Conservation (phyloP, 1,140 invertebrate species). For the Caenorhabditis briggsae region DNA sequence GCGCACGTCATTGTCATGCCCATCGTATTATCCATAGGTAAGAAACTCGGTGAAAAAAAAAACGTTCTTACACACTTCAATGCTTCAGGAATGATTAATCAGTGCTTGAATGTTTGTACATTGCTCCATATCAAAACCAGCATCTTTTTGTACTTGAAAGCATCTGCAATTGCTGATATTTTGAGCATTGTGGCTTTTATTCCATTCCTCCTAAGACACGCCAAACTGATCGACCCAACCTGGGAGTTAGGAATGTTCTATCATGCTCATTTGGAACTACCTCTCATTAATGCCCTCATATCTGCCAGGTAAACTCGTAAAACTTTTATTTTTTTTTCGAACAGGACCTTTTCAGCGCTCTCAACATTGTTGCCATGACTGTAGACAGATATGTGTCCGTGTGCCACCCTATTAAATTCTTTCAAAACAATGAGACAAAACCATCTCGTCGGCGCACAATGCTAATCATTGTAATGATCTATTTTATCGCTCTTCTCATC, state of each 20-base stretch:
- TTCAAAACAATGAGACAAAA: slow-evolving; percentile 67
- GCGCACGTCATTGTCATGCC: slow-evolving; percentile 75
- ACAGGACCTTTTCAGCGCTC: slow-evolving; percentile 61
- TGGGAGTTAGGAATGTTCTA: slow-evolving; percentile 71
- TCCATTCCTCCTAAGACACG: slow-evolving; percentile 72
- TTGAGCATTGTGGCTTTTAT: slow-evolving; percentile 72
- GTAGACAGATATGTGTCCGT: slow-evolving; percentile 73
- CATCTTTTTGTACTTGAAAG: slow-evolving; percentile 74
- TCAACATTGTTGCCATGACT: slow-evolving; percentile 75
- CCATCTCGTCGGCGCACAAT: slow-evolving; percentile 58
- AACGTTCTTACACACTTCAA: background rate
- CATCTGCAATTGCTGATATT: slow-evolving; percentile 73
- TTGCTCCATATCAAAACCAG: slow-evolving; percentile 64
- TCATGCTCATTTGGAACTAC: slow-evolving; percentile 74
- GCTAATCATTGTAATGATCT: slow-evolving; percentile 68
- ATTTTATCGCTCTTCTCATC: slow-evolving; percentile 66
- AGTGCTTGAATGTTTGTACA: slow-evolving; percentile 72
- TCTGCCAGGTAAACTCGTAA: slow-evolving; percentile 69
- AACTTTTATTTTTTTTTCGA: background rate
- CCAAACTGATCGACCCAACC: slow-evolving; percentile 65
- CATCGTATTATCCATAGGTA: slow-evolving; percentile 68
- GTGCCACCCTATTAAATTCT: slow-evolving; percentile 71
- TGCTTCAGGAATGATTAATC: slow-evolving; percentile 72
- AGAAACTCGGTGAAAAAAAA: slow-evolving; percentile 29
- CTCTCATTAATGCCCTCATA: slow-evolving; percentile 72